Conservation (phyloP, 2,888 invertebrate genomes). For the Polydrusus tereticollis region DNA sequence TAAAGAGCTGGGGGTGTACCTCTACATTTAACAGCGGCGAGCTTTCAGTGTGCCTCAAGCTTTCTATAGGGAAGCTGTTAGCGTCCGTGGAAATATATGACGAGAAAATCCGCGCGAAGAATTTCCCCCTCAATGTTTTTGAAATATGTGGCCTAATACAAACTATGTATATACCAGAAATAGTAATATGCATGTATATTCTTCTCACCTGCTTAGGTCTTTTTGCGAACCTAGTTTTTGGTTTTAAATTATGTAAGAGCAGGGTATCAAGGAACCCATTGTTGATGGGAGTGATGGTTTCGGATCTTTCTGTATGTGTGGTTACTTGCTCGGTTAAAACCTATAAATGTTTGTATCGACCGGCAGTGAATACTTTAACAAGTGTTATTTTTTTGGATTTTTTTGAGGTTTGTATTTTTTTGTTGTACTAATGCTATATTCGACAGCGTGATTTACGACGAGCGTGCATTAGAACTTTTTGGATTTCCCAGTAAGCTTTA, state of each 20-base stretch:
- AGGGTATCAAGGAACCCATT: slow-evolving; percentile 77
- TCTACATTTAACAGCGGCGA: slow-evolving; percentile 38
- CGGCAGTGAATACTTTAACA: slow-evolving; percentile 1
- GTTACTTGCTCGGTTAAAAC: slow-evolving; percentile 78
- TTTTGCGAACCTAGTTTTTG: slow-evolving; percentile 27
- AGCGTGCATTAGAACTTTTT: too few species aligned
- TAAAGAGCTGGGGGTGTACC: slow-evolving; percentile 58
- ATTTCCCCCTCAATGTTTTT: background rate
- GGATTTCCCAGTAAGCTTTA: too few species aligned
- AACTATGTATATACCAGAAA: slow-evolving; percentile 20
- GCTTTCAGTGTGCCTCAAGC: slow-evolving; percentile 64
- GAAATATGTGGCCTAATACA: background rate
- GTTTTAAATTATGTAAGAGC: slow-evolving; percentile 30
- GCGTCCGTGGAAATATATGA: background rate
- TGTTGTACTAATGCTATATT: too few species aligned
- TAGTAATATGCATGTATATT: slow-evolving; percentile 23
- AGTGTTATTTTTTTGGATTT: slow-evolving; percentile 29
- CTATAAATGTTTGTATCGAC: slow-evolving; percentile 14
- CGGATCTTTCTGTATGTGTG: slow-evolving; percentile 84
- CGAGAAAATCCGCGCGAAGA: background rate
- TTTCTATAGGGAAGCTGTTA: background rate
- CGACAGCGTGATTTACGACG: too few species aligned
- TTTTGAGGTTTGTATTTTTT: slow-evolving; percentile 35
- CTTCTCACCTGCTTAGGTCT: slow-evolving; percentile 22
- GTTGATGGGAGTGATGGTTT: slow-evolving; percentile 81